Evolutionary conservation across 1,140 invertebrate species (phyloP).

Genomic region (Drosophila lacertosa): DNA sequence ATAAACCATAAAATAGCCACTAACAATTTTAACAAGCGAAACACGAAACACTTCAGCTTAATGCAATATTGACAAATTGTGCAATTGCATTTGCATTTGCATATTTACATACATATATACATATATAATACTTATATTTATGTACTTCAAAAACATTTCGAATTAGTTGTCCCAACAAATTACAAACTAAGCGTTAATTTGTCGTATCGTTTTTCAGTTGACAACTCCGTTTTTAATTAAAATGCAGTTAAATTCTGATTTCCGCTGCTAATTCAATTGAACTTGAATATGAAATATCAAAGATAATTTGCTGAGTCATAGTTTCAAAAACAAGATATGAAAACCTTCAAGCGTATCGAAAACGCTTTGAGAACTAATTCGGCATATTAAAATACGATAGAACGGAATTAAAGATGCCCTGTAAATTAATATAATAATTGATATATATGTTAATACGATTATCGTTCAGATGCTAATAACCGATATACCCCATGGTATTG

Average conservation of each 20-base stretch:
- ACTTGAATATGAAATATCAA: slow-evolving; percentile 1
- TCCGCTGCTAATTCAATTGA: not conserved
- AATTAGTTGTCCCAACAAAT: not conserved
- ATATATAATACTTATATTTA: too few relatives aligned
- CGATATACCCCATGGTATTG: not conserved
- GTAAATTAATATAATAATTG: not conserved
- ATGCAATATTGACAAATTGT: slow-evolving; percentile 29
- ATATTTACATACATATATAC: not conserved
- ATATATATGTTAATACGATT: too few relatives aligned
- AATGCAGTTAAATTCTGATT: not conserved
- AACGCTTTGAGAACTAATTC: not conserved
- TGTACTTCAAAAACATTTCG: too few relatives aligned
- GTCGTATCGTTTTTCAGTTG: not conserved
- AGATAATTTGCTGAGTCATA: slow-evolving; percentile 13
- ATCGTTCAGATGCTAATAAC: too few relatives aligned
- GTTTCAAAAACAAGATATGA: slow-evolving; percentile 6
- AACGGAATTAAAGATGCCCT: not conserved
- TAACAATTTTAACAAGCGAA: slow-evolving; percentile 25
- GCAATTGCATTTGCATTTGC: not conserved
- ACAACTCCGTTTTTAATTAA: not conserved
- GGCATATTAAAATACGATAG: not conserved
- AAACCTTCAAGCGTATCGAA: not conserved
- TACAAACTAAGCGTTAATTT: not conserved
- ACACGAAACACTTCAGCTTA: slow-evolving; percentile 19
- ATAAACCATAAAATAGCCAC: slow-evolving; percentile 4